These are phyloP conservation scores for Rhingia rostrata DNA, from an alignment of 2,888 invertebrate species.

Conservation along the genomic window DNA sequence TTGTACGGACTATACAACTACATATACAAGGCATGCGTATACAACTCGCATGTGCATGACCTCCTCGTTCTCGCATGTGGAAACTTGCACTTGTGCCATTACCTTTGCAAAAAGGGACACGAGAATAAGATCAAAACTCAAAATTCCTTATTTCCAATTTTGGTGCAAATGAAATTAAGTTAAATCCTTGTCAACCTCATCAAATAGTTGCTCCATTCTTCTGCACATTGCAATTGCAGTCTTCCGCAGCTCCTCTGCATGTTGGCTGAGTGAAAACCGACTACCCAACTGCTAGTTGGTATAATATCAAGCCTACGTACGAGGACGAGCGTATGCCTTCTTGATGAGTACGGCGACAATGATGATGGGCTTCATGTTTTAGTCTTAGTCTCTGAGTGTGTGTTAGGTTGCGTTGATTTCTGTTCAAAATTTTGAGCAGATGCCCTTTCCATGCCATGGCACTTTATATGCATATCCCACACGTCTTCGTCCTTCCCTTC, in stretches of 20 bases:
- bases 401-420: constrained; percentile 34
- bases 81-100: constrained; percentile 19
- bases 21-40: constrained; percentile 34
- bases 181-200: constrained; percentile 77
- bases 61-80: background rate
- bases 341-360: constrained; percentile 38
- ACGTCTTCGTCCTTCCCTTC: constrained; percentile 9
- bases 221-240: constrained; percentile 71
- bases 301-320: constrained; percentile 38
- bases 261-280: constrained; percentile 19
- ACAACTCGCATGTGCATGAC: constrained; percentile 36
- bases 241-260: constrained; percentile 46
- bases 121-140: constrained; percentile 71
- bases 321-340: constrained; percentile 6
- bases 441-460: constrained; percentile 7
- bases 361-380: constrained; percentile 48
- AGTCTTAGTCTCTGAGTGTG: constrained; percentile 36
- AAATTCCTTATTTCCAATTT: constrained; percentile 74
- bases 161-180: constrained; percentile 75
- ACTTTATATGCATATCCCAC: background rate
- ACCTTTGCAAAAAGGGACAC: constrained; percentile 50
- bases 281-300: constrained; percentile 24
- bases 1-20: background rate
- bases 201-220: constrained; percentile 77
- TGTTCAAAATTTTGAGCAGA: constrained; percentile 53